A percentile compares a stretch with the other conserved stretches of the same genome.
phyloP scores from a whole-genome alignment of 2,113 vertebrate genomes.

The Gavialis gangeticus region DNA sequence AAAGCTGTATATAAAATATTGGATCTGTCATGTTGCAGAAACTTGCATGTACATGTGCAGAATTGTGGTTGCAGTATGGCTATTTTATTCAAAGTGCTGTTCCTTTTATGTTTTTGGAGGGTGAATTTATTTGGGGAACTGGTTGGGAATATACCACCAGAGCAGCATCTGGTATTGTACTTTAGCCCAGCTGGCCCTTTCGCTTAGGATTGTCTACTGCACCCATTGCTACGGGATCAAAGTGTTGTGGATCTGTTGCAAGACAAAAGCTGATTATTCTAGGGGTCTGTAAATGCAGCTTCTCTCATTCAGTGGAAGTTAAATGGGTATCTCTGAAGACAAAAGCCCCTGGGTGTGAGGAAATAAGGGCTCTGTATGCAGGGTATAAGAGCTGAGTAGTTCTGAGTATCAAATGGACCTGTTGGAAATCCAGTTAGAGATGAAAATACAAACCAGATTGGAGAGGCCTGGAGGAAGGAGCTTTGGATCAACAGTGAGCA shows the following conservation, averaged over 20 bases:
- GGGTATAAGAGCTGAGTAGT: neutral
- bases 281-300: neutral
- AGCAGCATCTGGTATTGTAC: neutral
- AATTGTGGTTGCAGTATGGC: neutral
- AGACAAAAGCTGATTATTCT: neutral
- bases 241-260: conserved; percentile 4
- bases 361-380: neutral
- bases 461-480: neutral
- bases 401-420: neutral
- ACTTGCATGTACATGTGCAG: too few relatives aligned
- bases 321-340: fast-evolving
- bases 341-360: neutral
- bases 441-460: neutral
- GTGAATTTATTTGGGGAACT: conserved; percentile 31
- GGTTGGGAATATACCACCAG: conserved; percentile 28
- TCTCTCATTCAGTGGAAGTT: neutral
- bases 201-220: conserved; percentile 35
- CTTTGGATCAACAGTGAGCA: neutral
- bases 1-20: conserved; percentile 29
- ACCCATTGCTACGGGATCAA: neutral
- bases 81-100: neutral
- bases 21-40: neutral
- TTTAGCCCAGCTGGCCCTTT: conserved; percentile 42
- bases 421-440: neutral
- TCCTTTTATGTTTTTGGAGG: conserved; percentile 31